These are phyloP conservation scores for Conger conger DNA, from an alignment of 2,113 vertebrate genomes.

Conservation along the genomic window DNA sequence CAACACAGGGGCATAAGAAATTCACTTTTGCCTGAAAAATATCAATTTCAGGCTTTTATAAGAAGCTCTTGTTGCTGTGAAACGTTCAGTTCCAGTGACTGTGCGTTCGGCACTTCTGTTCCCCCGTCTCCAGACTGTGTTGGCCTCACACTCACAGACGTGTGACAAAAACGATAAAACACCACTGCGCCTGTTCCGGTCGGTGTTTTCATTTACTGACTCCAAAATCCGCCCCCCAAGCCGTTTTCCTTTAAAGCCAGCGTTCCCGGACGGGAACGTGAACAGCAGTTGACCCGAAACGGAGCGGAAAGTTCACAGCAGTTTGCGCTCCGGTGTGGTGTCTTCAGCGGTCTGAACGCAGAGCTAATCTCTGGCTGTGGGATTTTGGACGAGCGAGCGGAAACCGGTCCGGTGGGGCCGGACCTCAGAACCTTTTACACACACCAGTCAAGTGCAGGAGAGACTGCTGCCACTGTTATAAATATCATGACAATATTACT, in stretches of 20 bases:
- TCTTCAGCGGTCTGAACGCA: conserved; percentile 29
- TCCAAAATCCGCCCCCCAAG: background rate
- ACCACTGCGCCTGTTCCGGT: background rate
- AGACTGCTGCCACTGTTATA: too few relatives aligned
- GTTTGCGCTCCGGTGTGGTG: conserved; percentile 26
- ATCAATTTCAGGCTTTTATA: conserved; percentile 7
- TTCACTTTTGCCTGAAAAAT: conserved; percentile 39
- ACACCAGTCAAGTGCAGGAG: background rate
- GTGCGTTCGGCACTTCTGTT: too few relatives aligned
- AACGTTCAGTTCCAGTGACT: conserved; percentile 35
- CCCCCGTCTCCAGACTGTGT: conserved; percentile 21
- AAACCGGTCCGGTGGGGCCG: background rate
- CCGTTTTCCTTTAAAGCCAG: background rate
- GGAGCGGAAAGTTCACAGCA: conserved; percentile 29
- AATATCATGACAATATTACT: too few relatives aligned
- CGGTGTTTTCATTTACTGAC: background rate
- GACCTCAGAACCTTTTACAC: background rate
- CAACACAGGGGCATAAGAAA: conserved; percentile 36
- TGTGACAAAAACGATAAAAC: conserved; percentile 6
- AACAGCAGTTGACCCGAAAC: conserved; percentile 31
- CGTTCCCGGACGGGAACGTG: background rate
- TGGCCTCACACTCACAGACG: conserved; percentile 10
- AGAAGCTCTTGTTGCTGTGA: conserved; percentile 24
- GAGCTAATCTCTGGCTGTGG: conserved; percentile 28
- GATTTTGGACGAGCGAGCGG: background rate